Conservation (phyloP, 2,797 vertebrate species). For the Lithobates pipiens region DNA sequence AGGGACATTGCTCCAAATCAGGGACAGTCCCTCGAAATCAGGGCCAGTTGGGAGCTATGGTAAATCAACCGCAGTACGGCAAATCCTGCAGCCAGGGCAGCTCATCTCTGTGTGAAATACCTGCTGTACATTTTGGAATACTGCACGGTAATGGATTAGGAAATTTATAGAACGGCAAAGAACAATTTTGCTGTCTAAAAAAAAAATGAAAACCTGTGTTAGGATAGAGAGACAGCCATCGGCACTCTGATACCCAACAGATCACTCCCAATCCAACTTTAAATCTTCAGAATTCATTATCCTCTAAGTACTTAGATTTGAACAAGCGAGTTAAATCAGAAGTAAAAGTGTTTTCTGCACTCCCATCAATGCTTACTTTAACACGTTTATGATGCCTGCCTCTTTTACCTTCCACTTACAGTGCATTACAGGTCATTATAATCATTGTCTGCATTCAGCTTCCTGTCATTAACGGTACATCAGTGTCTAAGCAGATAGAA, state of each 20-base stretch:
- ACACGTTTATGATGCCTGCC: constrained; percentile 35
- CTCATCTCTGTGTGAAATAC: neutral
- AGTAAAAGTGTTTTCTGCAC: constrained; percentile 47
- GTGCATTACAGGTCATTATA: constrained; percentile 58
- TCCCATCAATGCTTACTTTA: constrained; percentile 48
- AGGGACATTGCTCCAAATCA: too few relatives aligned
- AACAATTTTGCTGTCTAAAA: constrained; percentile 13
- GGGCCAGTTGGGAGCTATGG: too few relatives aligned
- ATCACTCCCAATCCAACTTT: constrained; percentile 22
- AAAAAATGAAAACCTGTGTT: neutral
- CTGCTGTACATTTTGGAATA: neutral
- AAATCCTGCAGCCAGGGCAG: neutral
- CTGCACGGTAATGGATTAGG: neutral
- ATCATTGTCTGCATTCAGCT: constrained; percentile 53
- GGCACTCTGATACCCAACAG: constrained; percentile 1
- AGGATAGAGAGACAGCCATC: neutral
- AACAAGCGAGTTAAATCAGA: constrained; percentile 41
- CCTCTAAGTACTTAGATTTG: constrained; percentile 30
- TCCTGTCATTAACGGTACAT: constrained; percentile 49
- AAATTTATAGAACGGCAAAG: neutral
- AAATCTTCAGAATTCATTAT: constrained; percentile 36
- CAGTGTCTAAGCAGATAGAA: constrained; percentile 48
- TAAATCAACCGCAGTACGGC: too few relatives aligned
- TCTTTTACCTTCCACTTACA: constrained; percentile 54
- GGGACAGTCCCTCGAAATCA: too few relatives aligned